Evolutionary conservation across 2,888 invertebrate species (phyloP), one percentile per base, ranked within the genome.

Genomic region (Melanotus villosus): DNA sequence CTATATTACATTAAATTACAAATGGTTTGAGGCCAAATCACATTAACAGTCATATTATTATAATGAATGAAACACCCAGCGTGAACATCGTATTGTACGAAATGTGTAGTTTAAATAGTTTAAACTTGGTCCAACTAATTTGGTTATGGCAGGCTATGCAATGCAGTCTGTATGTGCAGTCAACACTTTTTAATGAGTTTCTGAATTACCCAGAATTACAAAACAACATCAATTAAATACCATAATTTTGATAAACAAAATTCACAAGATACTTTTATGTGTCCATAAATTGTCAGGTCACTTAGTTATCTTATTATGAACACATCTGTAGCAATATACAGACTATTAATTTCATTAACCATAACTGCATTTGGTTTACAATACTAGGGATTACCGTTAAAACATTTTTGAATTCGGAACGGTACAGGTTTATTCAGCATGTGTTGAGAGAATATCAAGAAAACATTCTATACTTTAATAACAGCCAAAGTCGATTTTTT

Each of bases 21-120:
- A 80, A 80, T 76, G 76, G 73, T 80, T 80, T 80, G 79, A 81
- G 81, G 81, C 81, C 81, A 80, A 82, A 81, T 82, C 81, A 82
- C 81, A 80, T 79, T 80, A 79, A 79, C 76, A 70, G 67, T 70
- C 77, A 74, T n/a, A n/a, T 76, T 79, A 80, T 70, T 73, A 73
- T 65, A 58, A 45, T 65, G 56, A 65, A 67, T 34, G 47, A 68
- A 62, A 72, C 43, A 62, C 60, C 64, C 66, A 70, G 59, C 62
- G 58, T 63, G 72, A 73, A 74, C 72, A 75, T 73, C 64, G 75
- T 75, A 76, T 79, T 78, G 76, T 80, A 79, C 75, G 78, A 80
- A 68, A 80, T 76, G 77, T 79, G 77, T 78, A 78, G 79, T 77
- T 76, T 67, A 71, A 72, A 68, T 74, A 52, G 56, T 47, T 70